phyloP scores from a whole-genome alignment of 2,113 vertebrate genomes.

The Speoplatyrhinus poulsoni region DNA sequence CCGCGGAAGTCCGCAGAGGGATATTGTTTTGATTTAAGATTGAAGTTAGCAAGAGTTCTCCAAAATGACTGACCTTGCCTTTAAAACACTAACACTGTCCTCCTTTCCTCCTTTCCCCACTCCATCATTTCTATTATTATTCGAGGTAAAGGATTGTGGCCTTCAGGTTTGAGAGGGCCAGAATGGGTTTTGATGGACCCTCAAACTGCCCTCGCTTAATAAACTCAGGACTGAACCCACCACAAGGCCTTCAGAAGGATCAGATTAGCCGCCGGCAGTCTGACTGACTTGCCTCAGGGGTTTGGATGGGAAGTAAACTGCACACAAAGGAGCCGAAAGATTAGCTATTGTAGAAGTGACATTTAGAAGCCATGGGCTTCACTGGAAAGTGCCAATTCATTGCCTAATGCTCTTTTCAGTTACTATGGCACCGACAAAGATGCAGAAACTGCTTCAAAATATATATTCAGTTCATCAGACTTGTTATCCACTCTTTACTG shows the following conservation, averaged over 20 bases:
- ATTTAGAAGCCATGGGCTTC: constrained; percentile 42
- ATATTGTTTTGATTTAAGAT: too few species aligned
- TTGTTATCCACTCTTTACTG: constrained; percentile 20
- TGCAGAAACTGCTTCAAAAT: constrained; percentile 11
- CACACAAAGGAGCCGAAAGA: constrained; percentile 54
- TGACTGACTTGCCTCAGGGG: constrained; percentile 39
- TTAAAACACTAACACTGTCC: not conserved
- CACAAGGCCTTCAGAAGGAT: constrained; percentile 44
- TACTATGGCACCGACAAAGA: constrained; percentile 37
- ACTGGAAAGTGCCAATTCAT: constrained; percentile 51
- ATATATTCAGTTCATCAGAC: constrained; percentile 14
- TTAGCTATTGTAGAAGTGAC: constrained; percentile 65
- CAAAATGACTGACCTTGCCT: too few species aligned
- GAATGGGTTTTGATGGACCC: constrained; percentile 32
- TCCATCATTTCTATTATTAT: constrained; percentile 31
- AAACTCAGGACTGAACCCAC: constrained; percentile 48
- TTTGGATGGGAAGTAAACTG: constrained; percentile 44
- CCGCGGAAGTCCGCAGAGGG: too few species aligned
- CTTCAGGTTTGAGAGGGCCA: constrained; percentile 1
- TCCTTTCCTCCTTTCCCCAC: not conserved
- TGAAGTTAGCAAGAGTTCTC: too few species aligned
- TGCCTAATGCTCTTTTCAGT: constrained; percentile 31
- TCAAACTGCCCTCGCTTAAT: constrained; percentile 61
- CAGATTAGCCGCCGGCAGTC: constrained; percentile 45
- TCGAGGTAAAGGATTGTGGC: constrained; percentile 35